Evolutionary conservation across 1,140 invertebrate genomes (phyloP), one percentile per base, ranked within the genome.

Genomic region (Hylaeus anthracinus): DNA sequence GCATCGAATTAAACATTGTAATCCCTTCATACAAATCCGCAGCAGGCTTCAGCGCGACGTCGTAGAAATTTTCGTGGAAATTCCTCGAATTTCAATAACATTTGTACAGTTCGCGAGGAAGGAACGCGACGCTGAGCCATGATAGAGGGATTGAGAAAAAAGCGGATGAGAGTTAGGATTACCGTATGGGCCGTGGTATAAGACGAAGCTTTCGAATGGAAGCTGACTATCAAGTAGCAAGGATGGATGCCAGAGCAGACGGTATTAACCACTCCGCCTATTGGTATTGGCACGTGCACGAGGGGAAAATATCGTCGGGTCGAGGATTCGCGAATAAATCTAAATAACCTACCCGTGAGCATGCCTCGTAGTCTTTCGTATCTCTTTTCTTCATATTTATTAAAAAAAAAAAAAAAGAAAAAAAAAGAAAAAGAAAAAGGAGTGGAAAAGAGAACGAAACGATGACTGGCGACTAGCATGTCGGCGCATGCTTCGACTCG

Each of bases 301-400:
- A 77, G 63, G 53, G 15, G 72, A 75, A 80, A 75, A 80, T 80
- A 80, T 80, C 79, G 79, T 39, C 45, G 79, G 72, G 43, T 83
- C 72, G 76, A 86, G 85, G 72, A 87, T 87, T 87, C 83, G 66
- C 83, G 84, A 86, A 86, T 86, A 86, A 86, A 86, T 86, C 84
- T 86, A 86, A 86, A 86, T 86, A 86, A 82, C 84, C 83, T 85
- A 82, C 74, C 79, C 81, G 60, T 76, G 69, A 79, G 60, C 61
- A 82, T 77, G 58, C 65, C 26, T 26, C 64, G 71, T 71, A 48
- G 83, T 78, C 83, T 85, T 85, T 79, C 84, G 73, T 85, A 81
- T 86, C 84, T 81, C 67, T 65, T 78, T 67, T 64, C 60, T 56
- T 10, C 79, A 66, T 85, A 82, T 82, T 74, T 85, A 76, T 85